Conservation (phyloP, 2,797 vertebrate genomes). For the Lagodon rhomboides region DNA sequence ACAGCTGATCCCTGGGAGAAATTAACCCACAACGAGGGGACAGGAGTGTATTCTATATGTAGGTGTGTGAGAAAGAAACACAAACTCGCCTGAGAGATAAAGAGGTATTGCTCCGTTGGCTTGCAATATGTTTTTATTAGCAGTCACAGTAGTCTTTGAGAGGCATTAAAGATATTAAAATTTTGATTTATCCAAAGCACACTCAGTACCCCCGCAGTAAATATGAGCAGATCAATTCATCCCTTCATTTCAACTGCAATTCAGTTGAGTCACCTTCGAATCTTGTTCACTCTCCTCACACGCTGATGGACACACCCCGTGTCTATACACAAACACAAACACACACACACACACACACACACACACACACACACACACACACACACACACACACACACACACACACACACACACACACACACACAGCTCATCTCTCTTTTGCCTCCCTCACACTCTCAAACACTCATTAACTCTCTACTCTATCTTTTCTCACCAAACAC, state of each 20-base stretch:
- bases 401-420: conserved; percentile 14
- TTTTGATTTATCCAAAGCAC: conserved; percentile 30
- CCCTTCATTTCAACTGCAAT: conserved; percentile 39
- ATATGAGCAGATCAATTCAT: conserved; percentile 50
- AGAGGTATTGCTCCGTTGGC: conserved; percentile 19
- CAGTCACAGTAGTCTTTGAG: conserved; percentile 29
- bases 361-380: conserved; percentile 5
- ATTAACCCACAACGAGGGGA: conserved; percentile 64
- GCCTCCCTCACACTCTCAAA: conserved; percentile 45
- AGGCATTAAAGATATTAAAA: conserved; percentile 43
- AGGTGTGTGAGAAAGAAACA: background rate
- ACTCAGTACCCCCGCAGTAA: conserved; percentile 16
- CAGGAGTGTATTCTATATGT: conserved; percentile 20
- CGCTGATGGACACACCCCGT: conserved; percentile 1
- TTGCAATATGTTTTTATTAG: conserved; percentile 47
- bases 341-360: conserved; percentile 5
- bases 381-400: conserved; percentile 24
- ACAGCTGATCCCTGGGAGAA: conserved; percentile 78
- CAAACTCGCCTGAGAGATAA: background rate
- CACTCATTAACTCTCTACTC: conserved; percentile 71
- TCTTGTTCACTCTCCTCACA: background rate
- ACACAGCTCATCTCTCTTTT: conserved; percentile 11
- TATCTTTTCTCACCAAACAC: conserved; percentile 75
- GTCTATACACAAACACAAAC: background rate
- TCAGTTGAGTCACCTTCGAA: conserved; percentile 33